A percentile compares a stretch with the other conserved stretches of the same genome.
phyloP scores from a whole-genome alignment of 2,113 vertebrate genomes.

The Telmatochromis brichardi region DNA sequence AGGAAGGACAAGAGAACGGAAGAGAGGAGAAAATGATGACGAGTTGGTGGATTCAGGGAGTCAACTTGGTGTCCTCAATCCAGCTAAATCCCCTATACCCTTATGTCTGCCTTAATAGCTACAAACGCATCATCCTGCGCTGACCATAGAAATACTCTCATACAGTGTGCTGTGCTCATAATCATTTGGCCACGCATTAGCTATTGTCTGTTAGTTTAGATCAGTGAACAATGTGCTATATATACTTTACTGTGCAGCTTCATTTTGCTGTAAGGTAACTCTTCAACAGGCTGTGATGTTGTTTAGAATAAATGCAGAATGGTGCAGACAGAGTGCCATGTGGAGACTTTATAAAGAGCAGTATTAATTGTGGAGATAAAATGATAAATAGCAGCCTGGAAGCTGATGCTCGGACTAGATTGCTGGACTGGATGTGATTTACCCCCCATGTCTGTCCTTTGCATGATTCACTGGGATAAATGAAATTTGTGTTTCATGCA shows the following conservation, averaged over 20 bases:
- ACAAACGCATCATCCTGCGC: background rate
- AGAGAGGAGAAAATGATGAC: background rate
- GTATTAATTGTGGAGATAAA: background rate
- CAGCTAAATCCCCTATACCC: constrained; percentile 53
- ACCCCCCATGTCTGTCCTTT: background rate
- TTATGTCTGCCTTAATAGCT: constrained; percentile 32
- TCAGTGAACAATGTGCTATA: background rate
- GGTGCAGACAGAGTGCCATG: background rate
- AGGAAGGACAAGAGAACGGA: constrained; percentile 11
- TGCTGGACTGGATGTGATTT: background rate
- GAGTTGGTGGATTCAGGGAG: constrained; percentile 24
- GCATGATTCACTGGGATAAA: background rate
- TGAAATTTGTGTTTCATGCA: background rate
- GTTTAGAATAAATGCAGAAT: background rate
- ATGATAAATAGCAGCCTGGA: background rate
- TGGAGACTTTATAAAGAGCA: background rate
- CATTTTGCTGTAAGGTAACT: background rate
- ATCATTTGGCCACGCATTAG: background rate
- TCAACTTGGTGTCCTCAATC: constrained; percentile 62
- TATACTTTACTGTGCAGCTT: background rate
- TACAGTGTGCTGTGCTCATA: background rate
- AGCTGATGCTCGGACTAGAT: background rate
- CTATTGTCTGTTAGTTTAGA: background rate
- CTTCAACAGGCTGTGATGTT: background rate
- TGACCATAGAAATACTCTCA: background rate